Evolutionary conservation across 2,113 vertebrate species (phyloP).

Genomic region (Megaceryle torquata): DNA sequence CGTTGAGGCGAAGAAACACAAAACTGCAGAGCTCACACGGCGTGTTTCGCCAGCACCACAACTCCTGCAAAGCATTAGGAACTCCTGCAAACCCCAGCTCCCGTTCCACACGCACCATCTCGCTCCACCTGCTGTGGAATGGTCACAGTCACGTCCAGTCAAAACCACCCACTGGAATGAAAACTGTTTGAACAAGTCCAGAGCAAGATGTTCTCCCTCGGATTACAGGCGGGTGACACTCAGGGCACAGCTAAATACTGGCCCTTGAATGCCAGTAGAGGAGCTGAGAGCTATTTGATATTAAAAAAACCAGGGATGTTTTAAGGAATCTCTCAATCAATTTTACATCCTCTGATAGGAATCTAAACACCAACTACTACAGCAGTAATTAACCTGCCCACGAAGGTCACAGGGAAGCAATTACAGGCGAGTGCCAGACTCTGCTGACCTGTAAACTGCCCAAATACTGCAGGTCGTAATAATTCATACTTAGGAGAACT

Average conservation of each 20-base stretch:
- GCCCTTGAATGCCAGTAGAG: background rate
- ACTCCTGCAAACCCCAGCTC: background rate
- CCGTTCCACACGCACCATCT: background rate
- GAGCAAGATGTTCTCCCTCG: background rate
- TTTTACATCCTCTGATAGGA: background rate
- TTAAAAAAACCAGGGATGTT: background rate
- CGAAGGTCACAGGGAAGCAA: background rate
- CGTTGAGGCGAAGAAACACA: no score
- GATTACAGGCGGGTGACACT: background rate
- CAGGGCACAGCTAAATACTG: background rate
- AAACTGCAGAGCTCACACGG: background rate
- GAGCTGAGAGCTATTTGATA: background rate
- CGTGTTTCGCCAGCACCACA: background rate
- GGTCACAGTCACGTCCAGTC: background rate
- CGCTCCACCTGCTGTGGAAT: background rate
- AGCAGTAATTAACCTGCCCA: background rate
- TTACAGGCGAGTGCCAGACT: background rate
- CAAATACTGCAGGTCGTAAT: rapidly evolving
- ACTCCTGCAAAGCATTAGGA: background rate
- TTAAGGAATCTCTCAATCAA: background rate
- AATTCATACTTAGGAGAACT: rapidly evolving
- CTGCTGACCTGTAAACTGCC: background rate
- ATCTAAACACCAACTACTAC: background rate
- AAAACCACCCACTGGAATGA: background rate
- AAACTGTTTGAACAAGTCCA: background rate